Evolutionary conservation across 1,140 invertebrate species (phyloP).

Genomic region (Aradophagus sp.): DNA sequence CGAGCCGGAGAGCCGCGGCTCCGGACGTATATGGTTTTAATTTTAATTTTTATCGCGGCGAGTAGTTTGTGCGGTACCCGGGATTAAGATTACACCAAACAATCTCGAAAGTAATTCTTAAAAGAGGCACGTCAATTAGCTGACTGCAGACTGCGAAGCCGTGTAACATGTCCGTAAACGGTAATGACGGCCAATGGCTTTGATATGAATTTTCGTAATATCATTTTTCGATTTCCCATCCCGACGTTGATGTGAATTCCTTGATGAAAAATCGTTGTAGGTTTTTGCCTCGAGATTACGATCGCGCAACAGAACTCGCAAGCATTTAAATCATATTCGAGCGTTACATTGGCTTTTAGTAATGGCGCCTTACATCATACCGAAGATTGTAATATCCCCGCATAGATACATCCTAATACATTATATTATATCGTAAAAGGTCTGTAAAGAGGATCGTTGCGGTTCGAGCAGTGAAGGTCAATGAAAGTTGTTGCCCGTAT

Average conservation of each 20-base stretch:
- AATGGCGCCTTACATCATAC: conserved; percentile 44
- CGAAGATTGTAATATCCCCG: conserved; percentile 41
- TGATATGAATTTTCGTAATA: conserved; percentile 39
- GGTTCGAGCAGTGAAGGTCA: conserved; percentile 35
- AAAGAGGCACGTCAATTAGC: conserved; percentile 37
- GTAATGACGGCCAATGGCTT: conserved; percentile 20
- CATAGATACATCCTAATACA: conserved; percentile 46
- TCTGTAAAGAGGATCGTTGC: conserved; percentile 47
- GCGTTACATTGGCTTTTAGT: conserved; percentile 39
- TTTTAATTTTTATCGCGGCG: conserved; percentile 36
- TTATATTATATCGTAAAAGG: conserved; percentile 54
- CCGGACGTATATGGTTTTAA: conserved; percentile 28
- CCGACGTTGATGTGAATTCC: conserved; percentile 23
- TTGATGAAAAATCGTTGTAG: conserved; percentile 34
- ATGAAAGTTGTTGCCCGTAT: conserved; percentile 46
- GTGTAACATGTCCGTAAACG: conserved; percentile 19
- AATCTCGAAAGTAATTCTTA: conserved; percentile 29
- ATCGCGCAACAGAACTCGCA: conserved; percentile 25
- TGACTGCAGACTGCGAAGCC: conserved; percentile 22
- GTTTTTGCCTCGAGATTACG: conserved; percentile 35
- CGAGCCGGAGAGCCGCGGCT: conserved; percentile 4
- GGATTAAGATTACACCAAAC: conserved; percentile 31
- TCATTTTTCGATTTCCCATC: conserved; percentile 39
- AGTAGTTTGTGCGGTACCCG: conserved; percentile 34
- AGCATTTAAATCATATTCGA: conserved; percentile 54